phyloP scores from a whole-genome alignment of 2,888 invertebrate genomes.

The Drosophila paracracens region DNA sequence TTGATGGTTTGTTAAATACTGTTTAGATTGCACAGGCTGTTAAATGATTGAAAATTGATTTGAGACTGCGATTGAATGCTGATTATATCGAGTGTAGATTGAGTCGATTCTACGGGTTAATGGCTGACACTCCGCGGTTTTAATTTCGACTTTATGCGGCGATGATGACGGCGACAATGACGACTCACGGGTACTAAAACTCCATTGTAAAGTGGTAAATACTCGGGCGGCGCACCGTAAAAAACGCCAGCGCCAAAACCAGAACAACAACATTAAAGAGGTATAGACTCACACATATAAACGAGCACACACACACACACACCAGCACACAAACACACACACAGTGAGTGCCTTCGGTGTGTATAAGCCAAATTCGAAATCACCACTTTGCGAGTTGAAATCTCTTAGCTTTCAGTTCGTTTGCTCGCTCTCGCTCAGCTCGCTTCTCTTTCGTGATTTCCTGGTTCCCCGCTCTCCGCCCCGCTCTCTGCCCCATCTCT shows the following conservation, averaged over 20 bases:
- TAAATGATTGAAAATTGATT: slow-evolving; percentile 46
- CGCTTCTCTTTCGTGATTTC: slow-evolving; percentile 63
- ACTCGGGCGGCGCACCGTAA: slow-evolving; percentile 81
- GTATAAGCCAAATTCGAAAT: slow-evolving; percentile 70
- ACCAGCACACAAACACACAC: slow-evolving; percentile 23
- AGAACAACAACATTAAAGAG: slow-evolving; percentile 77
- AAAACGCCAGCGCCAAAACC: slow-evolving; percentile 79
- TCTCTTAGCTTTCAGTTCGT: slow-evolving; percentile 67
- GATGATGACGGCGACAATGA: slow-evolving; percentile 83
- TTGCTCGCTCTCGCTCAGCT: slow-evolving; percentile 57
- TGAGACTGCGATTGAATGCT: slow-evolving; percentile 38
- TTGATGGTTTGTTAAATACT: slow-evolving; percentile 24
- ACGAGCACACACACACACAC: slow-evolving; percentile 25
- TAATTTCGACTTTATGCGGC: slow-evolving; percentile 82
- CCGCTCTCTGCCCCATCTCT: not conserved
- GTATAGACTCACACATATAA: slow-evolving; percentile 44
- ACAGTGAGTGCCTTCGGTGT: slow-evolving; percentile 17
- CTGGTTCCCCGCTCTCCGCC: not conserved
- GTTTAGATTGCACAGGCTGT: slow-evolving; percentile 33
- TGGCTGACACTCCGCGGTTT: slow-evolving; percentile 81
- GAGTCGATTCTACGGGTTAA: slow-evolving; percentile 71
- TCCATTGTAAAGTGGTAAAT: slow-evolving; percentile 82
- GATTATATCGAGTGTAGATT: slow-evolving; percentile 54
- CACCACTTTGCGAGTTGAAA: slow-evolving; percentile 78
- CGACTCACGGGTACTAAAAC: slow-evolving; percentile 82